Conservation (phyloP, 23 tunicate species). For the Oikopleura albicans region DNA sequence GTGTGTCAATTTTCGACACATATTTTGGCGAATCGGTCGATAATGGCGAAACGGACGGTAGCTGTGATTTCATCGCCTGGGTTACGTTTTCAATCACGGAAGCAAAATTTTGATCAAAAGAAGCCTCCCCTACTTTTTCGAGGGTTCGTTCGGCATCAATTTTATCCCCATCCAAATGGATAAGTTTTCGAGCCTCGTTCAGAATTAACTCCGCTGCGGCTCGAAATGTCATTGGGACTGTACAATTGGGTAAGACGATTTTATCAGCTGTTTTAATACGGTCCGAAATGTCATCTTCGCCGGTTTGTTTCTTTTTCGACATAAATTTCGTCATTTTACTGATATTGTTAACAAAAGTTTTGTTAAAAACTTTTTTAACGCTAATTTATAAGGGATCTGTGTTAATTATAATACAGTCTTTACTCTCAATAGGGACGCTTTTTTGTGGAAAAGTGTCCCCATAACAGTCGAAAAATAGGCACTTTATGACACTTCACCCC, state of each 20-base stretch:
- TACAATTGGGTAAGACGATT: not conserved
- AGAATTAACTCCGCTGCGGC: not conserved
- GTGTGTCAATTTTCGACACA: not conserved
- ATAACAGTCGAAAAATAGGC: too few relatives aligned
- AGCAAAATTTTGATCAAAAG: not conserved
- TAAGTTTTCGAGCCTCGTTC: not conserved
- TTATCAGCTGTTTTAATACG: not conserved
- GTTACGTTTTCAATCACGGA: not conserved
- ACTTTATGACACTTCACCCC: too few relatives aligned
- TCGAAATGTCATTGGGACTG: not conserved
- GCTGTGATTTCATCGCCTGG: not conserved
- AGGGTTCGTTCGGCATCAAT: not conserved
- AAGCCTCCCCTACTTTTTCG: not conserved
- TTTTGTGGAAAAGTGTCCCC: too few relatives aligned
- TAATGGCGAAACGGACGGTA: not conserved
- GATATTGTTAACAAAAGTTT: too few relatives aligned
- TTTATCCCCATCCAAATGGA: not conserved
- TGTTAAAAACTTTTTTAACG: too few relatives aligned
- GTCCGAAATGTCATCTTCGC: conserved; percentile 4
- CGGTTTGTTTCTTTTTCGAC: not conserved
- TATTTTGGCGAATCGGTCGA: not conserved
- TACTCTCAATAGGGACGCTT: too few relatives aligned
- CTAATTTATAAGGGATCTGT: too few relatives aligned
- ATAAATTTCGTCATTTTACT: not conserved
- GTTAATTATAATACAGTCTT: too few relatives aligned